These are phyloP conservation scores for Meta bourneti DNA, from an alignment of 2,888 invertebrate species.

Conservation along the genomic window DNA sequence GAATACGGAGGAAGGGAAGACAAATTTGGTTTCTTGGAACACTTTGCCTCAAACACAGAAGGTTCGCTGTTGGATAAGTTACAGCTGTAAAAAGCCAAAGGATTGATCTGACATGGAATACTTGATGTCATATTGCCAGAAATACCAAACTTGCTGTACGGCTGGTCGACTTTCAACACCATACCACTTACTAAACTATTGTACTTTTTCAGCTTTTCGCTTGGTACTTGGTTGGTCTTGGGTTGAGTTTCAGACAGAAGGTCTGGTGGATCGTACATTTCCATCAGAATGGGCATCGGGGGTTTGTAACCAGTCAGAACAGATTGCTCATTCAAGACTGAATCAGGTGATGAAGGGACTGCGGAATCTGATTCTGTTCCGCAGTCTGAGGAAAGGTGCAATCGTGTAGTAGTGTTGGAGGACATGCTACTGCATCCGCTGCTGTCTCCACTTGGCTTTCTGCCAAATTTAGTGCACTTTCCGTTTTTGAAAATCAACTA, in stretches of 20 bases:
- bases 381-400: conserved; percentile 72
- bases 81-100: conserved; percentile 66
- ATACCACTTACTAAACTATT: conserved; percentile 30
- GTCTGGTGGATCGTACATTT: conserved; percentile 52
- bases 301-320: conserved; percentile 41
- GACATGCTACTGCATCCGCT: conserved; percentile 76
- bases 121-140: conserved; percentile 25
- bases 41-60: conserved; percentile 64
- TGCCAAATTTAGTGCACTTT: conserved; percentile 72
- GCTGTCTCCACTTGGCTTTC: conserved; percentile 77
- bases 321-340: conserved; percentile 40
- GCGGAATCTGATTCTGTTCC: conserved; percentile 72
- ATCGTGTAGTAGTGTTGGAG: conserved; percentile 64
- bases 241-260: not conserved
- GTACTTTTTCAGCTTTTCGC: not conserved
- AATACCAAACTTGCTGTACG: conserved; percentile 75
- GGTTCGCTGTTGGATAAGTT: conserved; percentile 75
- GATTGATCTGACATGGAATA: conserved; percentile 49
- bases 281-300: conserved; percentile 69
- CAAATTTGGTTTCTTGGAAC: not conserved
- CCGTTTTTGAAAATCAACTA: conserved; percentile 75
- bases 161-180: conserved; percentile 56
- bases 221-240: not conserved
- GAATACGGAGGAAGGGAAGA: conserved; percentile 57
- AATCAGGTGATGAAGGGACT: conserved; percentile 68